A percentile compares a stretch with the other conserved stretches of the same genome.
Evolutionary conservation across 1,140 invertebrate species (phyloP).

Genomic region (Vollenhovia emeryi): DNA sequence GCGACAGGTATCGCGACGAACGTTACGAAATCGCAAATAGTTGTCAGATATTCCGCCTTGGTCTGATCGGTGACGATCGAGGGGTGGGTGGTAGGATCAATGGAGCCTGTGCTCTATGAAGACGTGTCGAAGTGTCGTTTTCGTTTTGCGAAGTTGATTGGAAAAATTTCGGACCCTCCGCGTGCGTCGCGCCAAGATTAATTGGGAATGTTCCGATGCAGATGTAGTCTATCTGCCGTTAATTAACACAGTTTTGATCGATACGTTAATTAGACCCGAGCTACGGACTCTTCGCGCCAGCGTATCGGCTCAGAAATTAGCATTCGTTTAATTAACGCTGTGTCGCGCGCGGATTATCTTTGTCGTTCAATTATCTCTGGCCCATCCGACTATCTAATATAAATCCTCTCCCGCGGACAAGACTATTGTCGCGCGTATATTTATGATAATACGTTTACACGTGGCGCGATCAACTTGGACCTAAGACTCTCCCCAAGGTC

Average conservation of each 20-base stretch:
- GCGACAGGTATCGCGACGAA: background rate
- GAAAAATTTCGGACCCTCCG: background rate
- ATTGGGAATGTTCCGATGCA: conserved; percentile 1
- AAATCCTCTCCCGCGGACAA: background rate
- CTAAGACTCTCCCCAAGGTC: background rate
- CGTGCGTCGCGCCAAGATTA: background rate
- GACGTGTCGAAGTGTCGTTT: background rate
- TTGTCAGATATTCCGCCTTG: background rate
- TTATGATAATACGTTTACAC: background rate
- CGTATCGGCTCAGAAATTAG: conserved; percentile 50
- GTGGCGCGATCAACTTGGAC: background rate
- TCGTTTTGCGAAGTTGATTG: background rate
- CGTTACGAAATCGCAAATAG: background rate
- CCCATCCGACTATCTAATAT: background rate
- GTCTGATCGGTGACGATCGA: background rate
- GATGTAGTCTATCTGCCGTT: background rate
- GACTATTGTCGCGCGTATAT: background rate
- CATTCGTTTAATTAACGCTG: conserved; percentile 47
- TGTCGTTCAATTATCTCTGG: background rate
- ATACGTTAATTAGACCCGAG: conserved; percentile 39
- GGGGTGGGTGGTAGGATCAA: background rate
- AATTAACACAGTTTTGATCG: conserved; percentile 41
- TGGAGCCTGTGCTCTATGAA: background rate
- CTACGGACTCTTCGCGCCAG: background rate
- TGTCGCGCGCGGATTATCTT: background rate